Base-by-base conservation (phyloP, 1,140 invertebrate genomes). In the Caenorhabditis inopinata region DNA sequence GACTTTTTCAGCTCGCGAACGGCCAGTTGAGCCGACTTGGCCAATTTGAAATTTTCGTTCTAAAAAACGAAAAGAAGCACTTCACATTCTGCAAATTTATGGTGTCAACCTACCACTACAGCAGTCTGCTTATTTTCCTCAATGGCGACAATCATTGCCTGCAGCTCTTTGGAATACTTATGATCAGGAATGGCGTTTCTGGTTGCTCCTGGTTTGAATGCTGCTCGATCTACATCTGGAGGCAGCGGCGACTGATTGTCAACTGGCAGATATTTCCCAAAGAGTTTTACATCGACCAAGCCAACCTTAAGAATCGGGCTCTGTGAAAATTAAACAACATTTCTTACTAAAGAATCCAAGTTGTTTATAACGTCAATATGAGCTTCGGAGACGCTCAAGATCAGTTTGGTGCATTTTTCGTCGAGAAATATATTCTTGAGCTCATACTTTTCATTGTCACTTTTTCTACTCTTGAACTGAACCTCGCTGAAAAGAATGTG, bases 371-470 rank as follows among this genome's bases (percentile, higher is more conserved):
- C 68, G 42, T 82, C 51, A 18, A 46, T 32, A 32, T 82, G 75
- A 11, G 48, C 46, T 27, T 78, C 76, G 4, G 48, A 49, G 1
- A 82, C 46, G 27, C 42, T 35, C 12, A 82, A 58, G 18, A 74
- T 45, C 18, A 82, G 27, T 27, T 58, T 53, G 3, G 76, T 29
- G 58, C 76, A 74, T 12, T 58, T 58, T 38, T 62, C 49, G 29
- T 82, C 78, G 18, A 82, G 38, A 73, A 45, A 82, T 16, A 82
- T 68, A 47, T 79, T 80, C 48, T 82, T 82, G 38, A 82, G 45
- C 48, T 82, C 81, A 27, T 81, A 77, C 32, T 68, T 76, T 49
- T 68, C 38, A 35, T 68, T 38, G 21, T 81, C 74, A 16, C n/a
- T 42, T 46, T 73, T 68, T 2, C 74, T 35, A 27, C 49, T 53